Evolutionary conservation across 2,797 vertebrate species (phyloP).

Genomic region (Aselliscus stoliczkanus): DNA sequence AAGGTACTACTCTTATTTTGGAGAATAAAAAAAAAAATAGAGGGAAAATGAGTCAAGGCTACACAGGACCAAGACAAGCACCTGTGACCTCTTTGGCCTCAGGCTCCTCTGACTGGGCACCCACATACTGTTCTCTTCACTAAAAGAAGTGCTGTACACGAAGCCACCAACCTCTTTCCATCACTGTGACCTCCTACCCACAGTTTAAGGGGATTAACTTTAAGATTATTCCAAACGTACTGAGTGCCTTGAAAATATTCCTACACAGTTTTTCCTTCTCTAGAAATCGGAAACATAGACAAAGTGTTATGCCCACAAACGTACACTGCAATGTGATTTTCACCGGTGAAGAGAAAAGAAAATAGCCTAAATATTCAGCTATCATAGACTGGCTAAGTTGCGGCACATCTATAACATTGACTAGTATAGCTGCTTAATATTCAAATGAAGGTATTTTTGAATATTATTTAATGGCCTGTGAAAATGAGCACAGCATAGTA

Average conservation of each 20-base stretch:
- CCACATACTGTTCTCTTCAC: neutral
- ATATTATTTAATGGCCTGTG: neutral
- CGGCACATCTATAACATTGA: neutral
- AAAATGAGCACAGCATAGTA: constrained; percentile 15
- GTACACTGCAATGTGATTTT: neutral
- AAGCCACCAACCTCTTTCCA: neutral
- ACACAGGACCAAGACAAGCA: neutral
- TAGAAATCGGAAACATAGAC: neutral
- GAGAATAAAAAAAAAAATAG: neutral
- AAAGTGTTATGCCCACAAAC: neutral
- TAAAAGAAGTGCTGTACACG: neutral
- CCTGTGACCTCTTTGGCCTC: neutral
- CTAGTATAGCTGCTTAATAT: neutral
- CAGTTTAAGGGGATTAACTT: neutral
- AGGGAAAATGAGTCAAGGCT: neutral
- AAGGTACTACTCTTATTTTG: neutral
- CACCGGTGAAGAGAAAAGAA: neutral
- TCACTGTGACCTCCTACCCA: neutral
- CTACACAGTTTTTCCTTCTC: neutral
- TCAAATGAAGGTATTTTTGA: constrained; percentile 5
- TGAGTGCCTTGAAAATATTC: neutral
- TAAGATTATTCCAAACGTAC: neutral
- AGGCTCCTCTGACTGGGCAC: neutral
- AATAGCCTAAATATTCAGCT: neutral
- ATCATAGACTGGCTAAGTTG: neutral